These are phyloP conservation scores for Vulpes ferrilata DNA, from an alignment of 2,113 vertebrate genomes.

Conservation along the genomic window DNA sequence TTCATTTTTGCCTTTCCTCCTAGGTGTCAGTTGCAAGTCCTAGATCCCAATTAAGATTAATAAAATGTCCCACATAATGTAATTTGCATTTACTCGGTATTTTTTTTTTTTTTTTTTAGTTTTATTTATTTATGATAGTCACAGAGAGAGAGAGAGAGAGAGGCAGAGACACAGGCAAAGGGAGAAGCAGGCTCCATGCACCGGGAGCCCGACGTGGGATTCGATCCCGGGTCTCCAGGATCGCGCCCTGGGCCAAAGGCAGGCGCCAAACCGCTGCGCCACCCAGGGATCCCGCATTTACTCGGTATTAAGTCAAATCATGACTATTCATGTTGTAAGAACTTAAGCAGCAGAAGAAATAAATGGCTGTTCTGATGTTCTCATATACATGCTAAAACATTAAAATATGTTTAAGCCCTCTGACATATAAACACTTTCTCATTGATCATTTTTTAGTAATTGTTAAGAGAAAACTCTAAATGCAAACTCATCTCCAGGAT, in stretches of 20 bases:
- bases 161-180: no score
- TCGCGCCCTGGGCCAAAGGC: no score
- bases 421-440: neutral
- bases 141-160: no score
- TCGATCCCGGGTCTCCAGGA: no score
- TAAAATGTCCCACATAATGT: neutral
- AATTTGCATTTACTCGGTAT: neutral
- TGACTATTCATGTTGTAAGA: neutral
- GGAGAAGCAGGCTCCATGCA: no score
- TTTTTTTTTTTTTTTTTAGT: neutral
- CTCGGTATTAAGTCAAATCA: neutral
- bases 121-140: no score
- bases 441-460: neutral
- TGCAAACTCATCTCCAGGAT: conserved; percentile 12
- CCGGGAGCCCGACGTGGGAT: no score
- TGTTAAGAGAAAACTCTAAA: neutral
- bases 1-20: neutral
- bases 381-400: neutral
- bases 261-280: no score
- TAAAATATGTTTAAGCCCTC: neutral
- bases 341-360: neutral
- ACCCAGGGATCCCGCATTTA: neutral
- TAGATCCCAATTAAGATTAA: neutral
- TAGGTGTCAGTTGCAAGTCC: neutral
- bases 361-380: neutral